phyloP scores from a whole-genome alignment of 2,797 vertebrate genomes.

The Masticophis lateralis region DNA sequence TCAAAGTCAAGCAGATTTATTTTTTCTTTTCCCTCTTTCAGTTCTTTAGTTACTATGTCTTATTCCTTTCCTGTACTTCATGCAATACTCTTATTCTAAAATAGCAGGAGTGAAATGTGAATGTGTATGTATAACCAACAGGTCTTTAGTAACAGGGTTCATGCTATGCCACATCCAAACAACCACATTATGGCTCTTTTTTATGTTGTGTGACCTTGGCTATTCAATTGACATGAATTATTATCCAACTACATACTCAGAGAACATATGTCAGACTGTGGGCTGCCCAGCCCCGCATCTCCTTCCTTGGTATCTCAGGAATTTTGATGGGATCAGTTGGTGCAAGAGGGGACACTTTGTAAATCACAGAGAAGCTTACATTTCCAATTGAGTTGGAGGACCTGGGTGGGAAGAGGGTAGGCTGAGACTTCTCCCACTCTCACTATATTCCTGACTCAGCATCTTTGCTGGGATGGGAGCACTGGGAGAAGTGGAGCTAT shows the following conservation, averaged over 20 bases:
- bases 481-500: not conserved
- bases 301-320: not conserved
- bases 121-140: not conserved
- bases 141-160: not conserved
- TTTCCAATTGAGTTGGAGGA: not conserved
- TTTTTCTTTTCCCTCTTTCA: not conserved
- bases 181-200: not conserved
- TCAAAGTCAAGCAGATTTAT: not conserved
- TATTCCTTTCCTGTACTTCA: not conserved
- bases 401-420: not conserved
- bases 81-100: not conserved
- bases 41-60: not conserved
- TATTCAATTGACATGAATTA: not conserved
- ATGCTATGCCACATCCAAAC: not conserved
- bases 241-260: not conserved
- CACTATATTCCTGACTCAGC: not conserved
- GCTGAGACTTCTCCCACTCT: not conserved
- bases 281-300: not conserved
- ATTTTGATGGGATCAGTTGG: not conserved
- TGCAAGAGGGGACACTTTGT: not conserved
- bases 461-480: not conserved
- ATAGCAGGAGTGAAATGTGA: not conserved
- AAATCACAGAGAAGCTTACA: not conserved
- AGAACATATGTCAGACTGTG: not conserved
- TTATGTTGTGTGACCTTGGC: not conserved